Evolutionary conservation across 1,140 invertebrate species (phyloP), one percentile per base, ranked within the genome.

Genomic region (Diorhabda sublineata): DNA sequence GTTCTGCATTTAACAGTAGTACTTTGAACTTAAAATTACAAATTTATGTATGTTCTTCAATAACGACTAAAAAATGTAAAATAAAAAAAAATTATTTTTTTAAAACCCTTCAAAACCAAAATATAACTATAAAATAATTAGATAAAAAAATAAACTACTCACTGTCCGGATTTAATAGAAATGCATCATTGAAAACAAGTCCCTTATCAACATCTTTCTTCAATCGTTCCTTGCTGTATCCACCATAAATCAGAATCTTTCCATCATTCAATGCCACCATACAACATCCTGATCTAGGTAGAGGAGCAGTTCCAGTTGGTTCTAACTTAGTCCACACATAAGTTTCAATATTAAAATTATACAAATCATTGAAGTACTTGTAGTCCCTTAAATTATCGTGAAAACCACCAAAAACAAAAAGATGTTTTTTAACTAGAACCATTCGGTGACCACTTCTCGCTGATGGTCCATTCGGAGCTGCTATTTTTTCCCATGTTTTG

Each of bases 321-420:
- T 90, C 87, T 42, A 97, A 76, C 80, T 92, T 92, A 7, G 78
- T 84, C 96, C 96, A 98, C 4, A 85, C 84, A 75, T 94, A 90
- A 0, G 86, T 88, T 73, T 93, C 91, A 70, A 95, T 82, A 76
- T 93, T 89, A 81, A 98, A 97, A 43, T 87, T 81, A 81, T 95
- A 85, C 3, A 96, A 78, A 83, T 98, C 96, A 82, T 96, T 96
- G 77, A 88, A 96, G 81, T 97, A 98, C 75, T 91, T 91, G 78
- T 91, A 97, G 61, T 94, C 90, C 66, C 92, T 87, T 4, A 90
- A 85, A 82, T 95, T 96, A 81, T 97, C 95, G 78, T 94, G 88
- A 80, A 95, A 98, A 11, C 96, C 95, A 2, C 96, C 95, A 85
- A 97, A 98, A 41, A 97, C 83, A 71, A 96, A 84, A 1, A 98